phyloP scores from a whole-genome alignment of 2,113 vertebrate species.

The Oncorhynchus keta region DNA sequence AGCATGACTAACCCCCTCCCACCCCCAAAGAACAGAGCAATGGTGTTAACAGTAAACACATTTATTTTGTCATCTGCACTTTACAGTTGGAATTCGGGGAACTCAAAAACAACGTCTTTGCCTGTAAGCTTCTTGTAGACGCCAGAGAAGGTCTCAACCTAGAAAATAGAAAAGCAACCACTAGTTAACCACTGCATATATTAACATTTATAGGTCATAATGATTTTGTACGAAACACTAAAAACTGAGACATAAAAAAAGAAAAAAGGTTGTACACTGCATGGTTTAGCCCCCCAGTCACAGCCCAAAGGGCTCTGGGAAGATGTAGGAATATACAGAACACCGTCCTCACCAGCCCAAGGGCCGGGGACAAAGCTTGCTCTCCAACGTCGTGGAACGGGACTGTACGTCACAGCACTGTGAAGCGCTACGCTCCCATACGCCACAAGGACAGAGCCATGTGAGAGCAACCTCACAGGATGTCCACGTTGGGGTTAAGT shows the following conservation, averaged over 20 bases:
- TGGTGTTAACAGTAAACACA: slow-evolving; percentile 67
- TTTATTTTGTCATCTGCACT: slow-evolving; percentile 88
- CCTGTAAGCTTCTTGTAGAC: slow-evolving; percentile 99
- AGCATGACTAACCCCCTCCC: neutral
- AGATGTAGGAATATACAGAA: slow-evolving; percentile 71
- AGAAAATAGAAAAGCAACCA: slow-evolving; percentile 30
- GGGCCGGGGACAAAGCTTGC: slow-evolving; percentile 52
- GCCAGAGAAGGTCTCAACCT: slow-evolving; percentile 98
- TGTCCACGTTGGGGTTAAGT: slow-evolving; percentile 54
- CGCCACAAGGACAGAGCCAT: slow-evolving; percentile 66
- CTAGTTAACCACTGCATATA: neutral
- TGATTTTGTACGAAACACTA: too few species aligned
- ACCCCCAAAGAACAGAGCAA: neutral
- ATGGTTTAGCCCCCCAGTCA: slow-evolving; percentile 74
- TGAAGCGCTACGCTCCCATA: slow-evolving; percentile 67
- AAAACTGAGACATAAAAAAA: too few species aligned
- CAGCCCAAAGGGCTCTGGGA: slow-evolving; percentile 60
- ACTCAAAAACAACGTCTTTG: slow-evolving; percentile 98
- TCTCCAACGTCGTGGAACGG: slow-evolving; percentile 64
- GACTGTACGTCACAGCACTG: slow-evolving; percentile 60
- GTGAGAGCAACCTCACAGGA: slow-evolving; percentile 58
- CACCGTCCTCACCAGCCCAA: slow-evolving; percentile 40
- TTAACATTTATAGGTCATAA: neutral
- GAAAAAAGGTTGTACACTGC: slow-evolving; percentile 48
- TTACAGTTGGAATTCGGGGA: slow-evolving; percentile 98